Percentiles rank a stretch among this genome's conserved stretches.
Conservation (phyloP, 2,888 invertebrate species). For the Dynastes grantii region DNA sequence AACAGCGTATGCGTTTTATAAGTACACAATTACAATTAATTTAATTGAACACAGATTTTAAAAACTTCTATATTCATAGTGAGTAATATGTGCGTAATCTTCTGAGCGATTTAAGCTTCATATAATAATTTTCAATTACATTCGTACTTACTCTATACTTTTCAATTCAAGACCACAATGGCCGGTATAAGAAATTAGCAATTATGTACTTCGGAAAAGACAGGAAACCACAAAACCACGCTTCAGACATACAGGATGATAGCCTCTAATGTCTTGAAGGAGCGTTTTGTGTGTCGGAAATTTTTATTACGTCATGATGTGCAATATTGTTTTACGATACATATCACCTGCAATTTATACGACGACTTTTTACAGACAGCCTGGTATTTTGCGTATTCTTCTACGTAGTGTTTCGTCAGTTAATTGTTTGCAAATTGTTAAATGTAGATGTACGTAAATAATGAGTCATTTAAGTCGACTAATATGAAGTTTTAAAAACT, state of each 20-base stretch:
- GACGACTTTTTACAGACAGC: not conserved
- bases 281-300: not conserved
- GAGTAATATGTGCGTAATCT: too few species aligned
- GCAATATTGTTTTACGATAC: not conserved
- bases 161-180: too few species aligned
- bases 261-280: not conserved
- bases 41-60: too few species aligned
- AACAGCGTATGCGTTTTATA: too few species aligned
- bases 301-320: not conserved
- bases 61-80: too few species aligned
- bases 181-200: too few species aligned
- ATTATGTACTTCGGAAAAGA: too few species aligned
- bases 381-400: not conserved
- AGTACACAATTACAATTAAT: too few species aligned
- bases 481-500: not conserved
- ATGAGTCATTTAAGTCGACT: constrained; percentile 3
- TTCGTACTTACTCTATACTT: too few species aligned
- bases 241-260: not conserved
- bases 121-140: too few species aligned
- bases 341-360: not conserved
- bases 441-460: not conserved
- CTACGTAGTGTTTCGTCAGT: not conserved
- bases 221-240: not conserved
- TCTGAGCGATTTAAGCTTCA: too few species aligned
- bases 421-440: not conserved